Evolutionary conservation across 1,140 invertebrate genomes (phyloP), one percentile per base, ranked within the genome.

Genomic region (Hyposmocoma kahamanoa): DNA sequence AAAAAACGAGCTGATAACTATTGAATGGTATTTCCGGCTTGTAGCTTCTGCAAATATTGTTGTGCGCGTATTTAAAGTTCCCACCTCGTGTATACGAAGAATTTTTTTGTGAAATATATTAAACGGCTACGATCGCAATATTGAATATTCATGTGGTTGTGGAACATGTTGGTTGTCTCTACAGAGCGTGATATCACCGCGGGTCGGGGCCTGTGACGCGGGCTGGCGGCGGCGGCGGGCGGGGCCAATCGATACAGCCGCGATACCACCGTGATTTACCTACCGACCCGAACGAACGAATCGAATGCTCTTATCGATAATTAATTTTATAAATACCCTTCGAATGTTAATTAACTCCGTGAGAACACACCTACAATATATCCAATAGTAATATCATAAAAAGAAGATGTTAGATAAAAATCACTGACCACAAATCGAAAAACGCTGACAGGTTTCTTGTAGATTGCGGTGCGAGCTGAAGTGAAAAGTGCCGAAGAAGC

Each of bases 251-350:
- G 74, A 76, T 74, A 69, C 70, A 51, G 41, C 52, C 65, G 43
- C 69, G 74, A 81, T 77, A 73, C 44, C 57, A 38, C 32, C 51
- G 72, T 76, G 72, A 76, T 76, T 72, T 75, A 75, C 75, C 72
- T 65, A 73, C 68, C 61, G 62, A 75, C 71, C 71, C 53, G 45
- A 51, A 62, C 67, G 56, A 63, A 71, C 62, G 52, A 67, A 70
- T 66, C 64, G 59, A 68, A 64, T 50, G 56, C 61, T 60, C 59
- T 65, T 75, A 78, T 75, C 67, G 66, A 73, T 72, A 77, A 72
- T 76, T 75, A 72, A 75, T 72, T 71, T 61, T 61, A 56, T 58
- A 62, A 67, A 58, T 63, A 53, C 57, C 56, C 59, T 67, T 55
- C 64, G 56, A 44, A 51, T 66, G 57, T 71, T 67, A 70, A 73